Base-by-base conservation (phyloP, 2,888 invertebrate species). In the Drosophila kambysellisi region DNA sequence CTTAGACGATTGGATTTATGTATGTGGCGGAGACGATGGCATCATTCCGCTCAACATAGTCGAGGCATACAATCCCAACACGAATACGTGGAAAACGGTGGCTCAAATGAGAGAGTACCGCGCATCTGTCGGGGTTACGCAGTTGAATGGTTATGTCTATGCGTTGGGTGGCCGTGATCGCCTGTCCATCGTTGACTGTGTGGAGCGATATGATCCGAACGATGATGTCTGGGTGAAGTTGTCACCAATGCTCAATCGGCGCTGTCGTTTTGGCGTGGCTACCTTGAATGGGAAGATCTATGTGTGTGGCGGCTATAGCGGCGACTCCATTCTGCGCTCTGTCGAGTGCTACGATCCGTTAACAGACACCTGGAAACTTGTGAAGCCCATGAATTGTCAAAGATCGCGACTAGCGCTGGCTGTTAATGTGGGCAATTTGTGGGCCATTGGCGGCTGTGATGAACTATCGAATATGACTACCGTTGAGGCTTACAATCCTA, bases 91-190 rank as follows among this genome's bases (percentile, higher is more conserved):
- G 97, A 95, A 95, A 79, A 95, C 95, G 85, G 94, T 93, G 33
- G 93, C 93, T 3, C 93, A 93, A 71, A 93, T 93, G 93, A 93
- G 93, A 93, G 93, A 93, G 76, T 93, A 93, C 79, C 93, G 93
- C 25, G 96, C 96, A 87, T 96, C 96, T 53, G 96, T 96, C 25
- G 96, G 96, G 51, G 96, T 96, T 4, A 95, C 96, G 5, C 95
- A 96, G 25, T 94, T 94, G 12, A 92, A 92, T 51, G 96, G 96
- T 43, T 96, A 95, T 87, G 95, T 97, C 63, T 97, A 96, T 92
- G 97, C 96, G 0, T 94, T 97, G 50, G 98, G 98, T 20, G 98
- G 98, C 0, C 98, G 98, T 91, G 97, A 98, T 93, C 97, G 97
- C 0, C 93, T 97, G 20, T 96, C 97, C 8, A 98, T 97, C 83